These are phyloP conservation scores for Pseudorhiza aurosa DNA, from an alignment of 30 jellyfish, hydroid and myxozoan species.

Conservation along the genomic window DNA sequence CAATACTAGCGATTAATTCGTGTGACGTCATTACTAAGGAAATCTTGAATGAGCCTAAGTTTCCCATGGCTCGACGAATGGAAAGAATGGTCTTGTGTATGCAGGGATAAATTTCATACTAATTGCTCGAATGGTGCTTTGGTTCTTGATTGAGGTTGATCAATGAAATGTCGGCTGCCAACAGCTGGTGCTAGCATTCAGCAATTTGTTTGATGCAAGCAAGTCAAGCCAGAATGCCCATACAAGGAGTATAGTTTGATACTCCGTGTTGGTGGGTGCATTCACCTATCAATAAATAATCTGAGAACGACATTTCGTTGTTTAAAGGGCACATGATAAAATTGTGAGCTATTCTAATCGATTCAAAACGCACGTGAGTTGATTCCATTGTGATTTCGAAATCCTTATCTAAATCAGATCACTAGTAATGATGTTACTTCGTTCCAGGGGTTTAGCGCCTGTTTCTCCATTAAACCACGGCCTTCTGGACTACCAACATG, in stretches of 20 bases:
- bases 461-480: no score
- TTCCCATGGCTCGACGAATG: background rate
- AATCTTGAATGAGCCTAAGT: background rate
- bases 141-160: background rate
- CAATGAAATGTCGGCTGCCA: background rate
- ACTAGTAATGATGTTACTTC: no score
- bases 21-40: no score
- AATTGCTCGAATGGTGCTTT: background rate
- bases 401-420: no score
- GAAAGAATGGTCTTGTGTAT: no score
- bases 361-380: slow-evolving; percentile 17
- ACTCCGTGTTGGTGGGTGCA: slow-evolving; percentile 47
- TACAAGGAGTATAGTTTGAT: slow-evolving; percentile 5
- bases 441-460: no score
- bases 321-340: slow-evolving; percentile 45
- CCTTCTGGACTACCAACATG: no score
- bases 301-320: slow-evolving; percentile 40
- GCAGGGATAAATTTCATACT: background rate
- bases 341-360: slow-evolving; percentile 15
- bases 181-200: slow-evolving; percentile 20
- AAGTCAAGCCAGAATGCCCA: background rate
- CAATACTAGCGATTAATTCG: no score
- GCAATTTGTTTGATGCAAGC: background rate
- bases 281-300: slow-evolving; percentile 46
- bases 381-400: background rate